Evolutionary conservation across 2,113 vertebrate genomes (phyloP).

Genomic region (Sialia sialis): DNA sequence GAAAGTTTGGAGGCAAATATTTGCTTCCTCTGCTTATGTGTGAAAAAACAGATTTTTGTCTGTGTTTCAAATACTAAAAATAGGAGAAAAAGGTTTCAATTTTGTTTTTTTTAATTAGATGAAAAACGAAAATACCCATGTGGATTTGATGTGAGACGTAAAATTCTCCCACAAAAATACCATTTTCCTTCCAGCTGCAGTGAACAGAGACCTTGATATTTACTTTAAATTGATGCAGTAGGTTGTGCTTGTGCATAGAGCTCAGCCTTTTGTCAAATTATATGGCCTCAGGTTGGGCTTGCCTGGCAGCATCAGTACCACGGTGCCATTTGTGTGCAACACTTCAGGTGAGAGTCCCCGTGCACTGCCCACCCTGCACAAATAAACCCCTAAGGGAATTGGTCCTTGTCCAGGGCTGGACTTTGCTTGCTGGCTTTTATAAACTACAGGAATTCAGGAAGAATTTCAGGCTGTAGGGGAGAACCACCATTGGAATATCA

Average conservation of each 20-base stretch:
- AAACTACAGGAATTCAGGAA: not conserved
- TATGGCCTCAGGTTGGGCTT: not conserved
- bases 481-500: not conserved
- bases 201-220: not conserved
- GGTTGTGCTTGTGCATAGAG: not conserved
- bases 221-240: not conserved
- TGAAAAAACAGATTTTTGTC: not conserved
- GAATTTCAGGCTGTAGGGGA: not conserved
- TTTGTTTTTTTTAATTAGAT: not conserved
- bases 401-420: not conserved
- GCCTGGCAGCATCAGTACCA: not conserved
- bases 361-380: not conserved
- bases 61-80: not conserved
- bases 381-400: not conserved
- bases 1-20: slow-evolving; percentile 11
- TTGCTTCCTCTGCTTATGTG: not conserved
- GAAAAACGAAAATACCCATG: rapidly evolving
- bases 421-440: not conserved
- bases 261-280: not conserved
- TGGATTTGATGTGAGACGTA: not conserved
- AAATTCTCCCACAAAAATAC: not conserved
- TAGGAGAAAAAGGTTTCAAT: not conserved
- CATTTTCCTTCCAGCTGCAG: not conserved
- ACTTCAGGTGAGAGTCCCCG: not conserved
- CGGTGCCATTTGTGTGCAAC: not conserved